Percentiles rank a stretch among this genome's conserved stretches.
These are phyloP conservation scores for Villa cingulata DNA, from an alignment of 2,888 invertebrate genomes.

Conservation along the genomic window DNA sequence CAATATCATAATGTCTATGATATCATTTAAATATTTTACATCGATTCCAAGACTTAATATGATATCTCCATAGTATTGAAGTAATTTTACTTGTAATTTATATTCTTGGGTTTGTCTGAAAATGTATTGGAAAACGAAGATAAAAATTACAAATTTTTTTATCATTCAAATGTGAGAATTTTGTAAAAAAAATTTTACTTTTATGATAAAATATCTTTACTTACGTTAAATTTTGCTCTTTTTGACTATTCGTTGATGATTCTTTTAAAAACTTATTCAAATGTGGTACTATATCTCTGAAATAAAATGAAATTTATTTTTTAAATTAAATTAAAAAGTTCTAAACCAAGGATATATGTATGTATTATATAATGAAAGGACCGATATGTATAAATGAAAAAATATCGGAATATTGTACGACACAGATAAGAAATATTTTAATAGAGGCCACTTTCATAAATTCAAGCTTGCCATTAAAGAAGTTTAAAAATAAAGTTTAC, in stretches of 20 bases:
- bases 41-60: conserved; percentile 26
- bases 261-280: conserved; percentile 42
- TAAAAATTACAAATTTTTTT: background rate
- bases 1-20: conserved; percentile 21
- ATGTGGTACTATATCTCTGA: conserved; percentile 53
- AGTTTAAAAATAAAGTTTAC: too few relatives aligned
- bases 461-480: too few relatives aligned
- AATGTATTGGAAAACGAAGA: background rate
- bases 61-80: conserved; percentile 23
- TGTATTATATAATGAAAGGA: background rate
- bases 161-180: too few relatives aligned
- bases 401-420: too few relatives aligned
- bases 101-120: conserved; percentile 31
- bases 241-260: conserved; percentile 40
- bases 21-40: conserved; percentile 27
- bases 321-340: too few relatives aligned
- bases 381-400: too few relatives aligned
- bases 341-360: too few relatives aligned
- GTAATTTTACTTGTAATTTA: conserved; percentile 28
- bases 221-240: conserved; percentile 20
- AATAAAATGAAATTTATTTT: conserved; percentile 17
- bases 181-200: too few relatives aligned
- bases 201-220: too few relatives aligned
- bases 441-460: too few relatives aligned
- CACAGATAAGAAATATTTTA: too few relatives aligned